phyloP scores from a whole-genome alignment of 1,140 invertebrate species.

The Apis dorsata region DNA sequence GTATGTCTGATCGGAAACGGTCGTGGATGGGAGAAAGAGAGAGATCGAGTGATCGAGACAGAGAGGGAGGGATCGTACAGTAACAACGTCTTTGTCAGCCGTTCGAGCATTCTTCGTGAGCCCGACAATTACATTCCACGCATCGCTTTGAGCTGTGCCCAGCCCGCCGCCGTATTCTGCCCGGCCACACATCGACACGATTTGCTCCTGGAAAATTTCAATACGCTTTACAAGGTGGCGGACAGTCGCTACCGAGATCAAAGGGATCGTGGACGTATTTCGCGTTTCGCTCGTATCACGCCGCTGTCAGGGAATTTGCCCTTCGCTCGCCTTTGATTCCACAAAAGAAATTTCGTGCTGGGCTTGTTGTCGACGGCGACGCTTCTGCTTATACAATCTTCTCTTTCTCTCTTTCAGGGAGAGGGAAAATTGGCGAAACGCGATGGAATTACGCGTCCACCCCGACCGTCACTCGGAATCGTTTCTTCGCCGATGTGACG shows the following conservation, averaged over 20 bases:
- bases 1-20: background rate
- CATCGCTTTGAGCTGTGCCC: conserved; percentile 63
- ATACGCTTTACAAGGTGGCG: conserved; percentile 63
- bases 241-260: conserved; percentile 66
- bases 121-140: conserved; percentile 68
- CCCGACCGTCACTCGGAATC: background rate
- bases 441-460: conserved; percentile 8
- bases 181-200: conserved; percentile 48
- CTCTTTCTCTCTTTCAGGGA: background rate
- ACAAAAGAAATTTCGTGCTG: conserved; percentile 57
- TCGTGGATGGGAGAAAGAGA: background rate
- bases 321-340: conserved; percentile 57
- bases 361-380: conserved; percentile 28
- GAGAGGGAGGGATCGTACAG: conserved; percentile 39
- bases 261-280: conserved; percentile 62
- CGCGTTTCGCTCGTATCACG: conserved; percentile 60
- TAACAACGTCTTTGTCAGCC: conserved; percentile 68
- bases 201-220: conserved; percentile 66
- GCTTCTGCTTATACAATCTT: conserved; percentile 22
- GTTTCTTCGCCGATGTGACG: background rate
- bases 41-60: background rate
- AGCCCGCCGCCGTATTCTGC: conserved; percentile 46
- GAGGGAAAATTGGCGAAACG: conserved; percentile 27
- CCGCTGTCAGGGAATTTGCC: conserved; percentile 54
- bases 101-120: conserved; percentile 63